Percentiles rank a stretch among this genome's conserved stretches.
Evolutionary conservation across 2,797 vertebrate genomes (phyloP).

Genomic region (Melanotaenia parkinsoni): DNA sequence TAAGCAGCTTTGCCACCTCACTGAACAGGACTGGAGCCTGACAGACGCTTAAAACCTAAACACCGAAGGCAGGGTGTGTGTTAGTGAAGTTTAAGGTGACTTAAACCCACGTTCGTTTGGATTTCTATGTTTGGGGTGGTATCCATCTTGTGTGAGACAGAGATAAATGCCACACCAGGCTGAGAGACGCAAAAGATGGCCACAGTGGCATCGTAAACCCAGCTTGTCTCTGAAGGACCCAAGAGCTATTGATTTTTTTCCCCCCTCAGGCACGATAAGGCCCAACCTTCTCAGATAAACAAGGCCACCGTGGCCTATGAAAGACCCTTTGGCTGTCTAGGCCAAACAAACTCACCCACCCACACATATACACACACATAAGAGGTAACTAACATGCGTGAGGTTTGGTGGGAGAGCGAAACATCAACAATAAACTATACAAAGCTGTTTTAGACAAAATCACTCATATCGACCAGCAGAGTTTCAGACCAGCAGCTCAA

Average conservation of each 20-base stretch:
- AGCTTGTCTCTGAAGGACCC: slow-evolving; percentile 73
- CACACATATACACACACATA: slow-evolving; percentile 27
- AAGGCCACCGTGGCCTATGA: slow-evolving; percentile 77
- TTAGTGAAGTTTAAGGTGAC: slow-evolving; percentile 8
- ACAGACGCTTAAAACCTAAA: slow-evolving; percentile 26
- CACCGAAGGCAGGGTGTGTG: background rate
- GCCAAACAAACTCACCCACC: slow-evolving; percentile 69
- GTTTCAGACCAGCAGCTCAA: slow-evolving; percentile 67
- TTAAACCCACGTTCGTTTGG: background rate
- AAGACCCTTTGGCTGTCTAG: slow-evolving; percentile 75
- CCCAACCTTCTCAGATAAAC: slow-evolving; percentile 80
- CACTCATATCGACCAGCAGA: slow-evolving; percentile 68
- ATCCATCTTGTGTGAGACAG: slow-evolving; percentile 64
- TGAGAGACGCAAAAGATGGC: slow-evolving; percentile 74
- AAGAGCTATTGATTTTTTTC: slow-evolving; percentile 77
- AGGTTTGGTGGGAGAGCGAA: slow-evolving; percentile 51
- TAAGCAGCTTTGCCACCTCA: background rate
- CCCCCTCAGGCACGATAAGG: slow-evolving; percentile 79
- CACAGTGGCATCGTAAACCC: slow-evolving; percentile 74
- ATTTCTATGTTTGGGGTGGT: slow-evolving; percentile 36
- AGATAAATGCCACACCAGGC: slow-evolving; percentile 70
- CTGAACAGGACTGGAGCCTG: slow-evolving; percentile 15
- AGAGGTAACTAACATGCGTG: slow-evolving; percentile 13
- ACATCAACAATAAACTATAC: slow-evolving; percentile 76
- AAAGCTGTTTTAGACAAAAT: slow-evolving; percentile 79